phyloP scores from a whole-genome alignment of 2,113 vertebrate genomes.

The Syngnathus floridae region DNA sequence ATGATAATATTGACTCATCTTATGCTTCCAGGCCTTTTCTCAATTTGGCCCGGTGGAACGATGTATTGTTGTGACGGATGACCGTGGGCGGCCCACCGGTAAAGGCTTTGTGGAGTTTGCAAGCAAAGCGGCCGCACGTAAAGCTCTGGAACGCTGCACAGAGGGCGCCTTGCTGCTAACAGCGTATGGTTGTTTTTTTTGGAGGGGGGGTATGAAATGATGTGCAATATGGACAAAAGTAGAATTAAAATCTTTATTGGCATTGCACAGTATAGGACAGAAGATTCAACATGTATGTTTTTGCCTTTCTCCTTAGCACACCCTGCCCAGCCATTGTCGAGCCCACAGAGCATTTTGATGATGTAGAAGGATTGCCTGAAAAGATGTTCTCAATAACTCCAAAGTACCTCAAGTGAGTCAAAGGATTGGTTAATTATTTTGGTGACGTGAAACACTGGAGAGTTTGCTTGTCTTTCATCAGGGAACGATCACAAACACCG shows the following conservation, averaged over 20 bases:
- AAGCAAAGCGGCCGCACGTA: conserved; percentile 87
- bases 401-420: conserved; percentile 87
- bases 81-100: conserved; percentile 88
- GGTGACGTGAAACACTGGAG: not conserved
- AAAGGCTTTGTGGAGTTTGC: conserved; percentile 94
- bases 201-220: not conserved
- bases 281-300: not conserved
- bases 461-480: conserved; percentile 28
- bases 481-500: conserved; percentile 86
- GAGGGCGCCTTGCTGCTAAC: conserved; percentile 93
- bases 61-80: conserved; percentile 89
- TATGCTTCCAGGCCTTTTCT: conserved; percentile 74
- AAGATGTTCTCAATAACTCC: conserved; percentile 89
- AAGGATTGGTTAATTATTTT: not conserved
- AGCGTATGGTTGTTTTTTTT: conserved; percentile 66
- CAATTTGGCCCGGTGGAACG: conserved; percentile 93
- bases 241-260: too few relatives aligned
- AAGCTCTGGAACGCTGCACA: conserved; percentile 89
- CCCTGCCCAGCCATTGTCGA: conserved; percentile 94
- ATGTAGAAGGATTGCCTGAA: conserved; percentile 92
- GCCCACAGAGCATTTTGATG: conserved; percentile 90
- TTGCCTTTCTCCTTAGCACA: conserved; percentile 68
- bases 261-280: too few relatives aligned
- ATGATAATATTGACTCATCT: not conserved
- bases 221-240: not conserved